Evolutionary conservation across 2,113 vertebrate species (phyloP), one percentile per base, ranked within the genome.

Genomic region (Ceratotherium simum): DNA sequence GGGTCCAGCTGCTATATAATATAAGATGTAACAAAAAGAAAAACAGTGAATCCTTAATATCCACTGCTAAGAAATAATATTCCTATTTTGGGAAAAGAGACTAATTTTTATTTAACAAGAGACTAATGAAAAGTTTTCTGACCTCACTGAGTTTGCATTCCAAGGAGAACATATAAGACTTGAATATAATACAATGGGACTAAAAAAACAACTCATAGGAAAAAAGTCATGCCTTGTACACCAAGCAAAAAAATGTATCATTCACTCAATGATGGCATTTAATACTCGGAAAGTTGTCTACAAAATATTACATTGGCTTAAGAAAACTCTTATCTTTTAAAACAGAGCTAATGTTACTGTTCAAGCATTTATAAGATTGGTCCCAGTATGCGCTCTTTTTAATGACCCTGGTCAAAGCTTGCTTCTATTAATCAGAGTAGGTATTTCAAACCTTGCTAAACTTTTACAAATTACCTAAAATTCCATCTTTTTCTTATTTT

Each of bases 401-500:
- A 91, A 85, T 90, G 76, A 94, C 6, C 14, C 23, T 62, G 31
- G 42, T 58, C 84, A 87, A 72, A 60, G 23, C 54, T 56, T 60
- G n/a, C 42, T 56, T 95, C 62, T 86, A 54, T 86, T 85, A 91
- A 81, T 80, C 33, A 89, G 39, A 65, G 23, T 13, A 76, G 29
- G 39, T 64, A 81, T 29, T 93, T 85, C 67, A 82, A 72, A 88
- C 31, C 16, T 81, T 3, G 0, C 51, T 85, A 58, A 88, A 90
- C 13, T 70, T 42, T 81, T 85, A 96, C 6, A 89, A 95, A n/a
- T 76, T 95, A 27, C 36, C 69, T 90, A 65, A 88, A 89, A 76
- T 96, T 84, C n/a, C 27, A 94, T 81, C 36, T 70, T 91, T 84
- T 83, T n/a, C 48, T 90, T 70, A 95, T 89, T 93, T 95, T 96